phyloP scores from a whole-genome alignment of 2,888 invertebrate species.

The Tuberolachnus salignus region DNA sequence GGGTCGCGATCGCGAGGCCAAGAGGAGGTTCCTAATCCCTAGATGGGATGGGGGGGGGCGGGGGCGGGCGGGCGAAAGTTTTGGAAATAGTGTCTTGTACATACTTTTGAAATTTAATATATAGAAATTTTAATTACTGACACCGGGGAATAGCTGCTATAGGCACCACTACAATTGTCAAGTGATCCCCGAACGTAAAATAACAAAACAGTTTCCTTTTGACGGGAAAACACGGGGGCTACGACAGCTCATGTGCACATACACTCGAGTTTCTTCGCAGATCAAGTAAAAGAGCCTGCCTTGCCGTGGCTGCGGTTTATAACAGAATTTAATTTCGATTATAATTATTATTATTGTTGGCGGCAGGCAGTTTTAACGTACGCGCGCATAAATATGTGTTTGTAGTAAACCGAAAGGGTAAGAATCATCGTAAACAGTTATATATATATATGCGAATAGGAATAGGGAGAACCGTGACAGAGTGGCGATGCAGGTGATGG shows the following conservation, averaged over 20 bases:
- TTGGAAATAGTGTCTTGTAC: too few species aligned
- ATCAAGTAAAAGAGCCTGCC: neutral
- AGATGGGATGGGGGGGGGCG: too few species aligned
- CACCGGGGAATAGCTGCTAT: neutral
- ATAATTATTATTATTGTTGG: neutral
- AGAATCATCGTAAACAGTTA: neutral
- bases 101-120: neutral
- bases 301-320: neutral
- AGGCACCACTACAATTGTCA: neutral
- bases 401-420: neutral
- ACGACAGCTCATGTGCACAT: neutral
- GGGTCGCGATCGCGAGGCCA: too few species aligned
- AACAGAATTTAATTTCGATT: constrained; percentile 14
- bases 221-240: neutral
- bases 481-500: too few species aligned
- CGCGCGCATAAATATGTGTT: neutral
- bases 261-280: neutral
- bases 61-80: too few species aligned
- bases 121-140: constrained; percentile 2
- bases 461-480: neutral
- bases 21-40: too few species aligned
- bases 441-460: neutral
- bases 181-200: neutral
- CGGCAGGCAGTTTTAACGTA: neutral
- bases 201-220: constrained; percentile 13